Conservation (phyloP, 2,888 invertebrate genomes). For the Bibio marci region DNA sequence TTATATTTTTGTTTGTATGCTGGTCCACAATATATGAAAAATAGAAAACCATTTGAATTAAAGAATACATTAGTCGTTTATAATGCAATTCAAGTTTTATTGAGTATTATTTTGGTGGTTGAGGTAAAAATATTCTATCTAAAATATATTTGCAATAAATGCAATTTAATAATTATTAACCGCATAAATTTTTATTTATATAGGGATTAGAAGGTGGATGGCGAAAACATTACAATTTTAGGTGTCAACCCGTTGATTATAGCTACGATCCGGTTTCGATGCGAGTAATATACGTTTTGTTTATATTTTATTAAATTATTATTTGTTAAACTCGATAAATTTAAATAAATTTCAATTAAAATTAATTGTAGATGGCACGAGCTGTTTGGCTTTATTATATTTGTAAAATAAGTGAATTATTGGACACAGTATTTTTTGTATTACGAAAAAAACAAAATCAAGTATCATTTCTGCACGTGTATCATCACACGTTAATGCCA, state of each 20-base stretch:
- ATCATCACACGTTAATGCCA: constrained; percentile 64
- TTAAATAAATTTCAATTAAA: not conserved
- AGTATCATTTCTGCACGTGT: constrained; percentile 68
- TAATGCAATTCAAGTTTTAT: constrained; percentile 73
- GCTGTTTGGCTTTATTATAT: constrained; percentile 31
- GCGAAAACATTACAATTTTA: constrained; percentile 42
- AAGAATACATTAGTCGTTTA: constrained; percentile 65
- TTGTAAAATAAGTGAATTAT: constrained; percentile 26
- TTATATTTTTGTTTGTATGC: constrained; percentile 56
- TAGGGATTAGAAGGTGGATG: constrained; percentile 38
- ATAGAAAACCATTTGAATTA: constrained; percentile 68
- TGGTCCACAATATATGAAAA: constrained; percentile 78
- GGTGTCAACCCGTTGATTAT: constrained; percentile 57
- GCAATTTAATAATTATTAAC: not conserved
- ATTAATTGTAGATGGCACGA: constrained; percentile 23
- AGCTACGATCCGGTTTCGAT: constrained; percentile 40
- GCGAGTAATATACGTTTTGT: constrained; percentile 30
- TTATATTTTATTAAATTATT: not conserved
- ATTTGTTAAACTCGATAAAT: not conserved
- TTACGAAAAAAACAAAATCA: constrained; percentile 67
- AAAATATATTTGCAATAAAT: not conserved
- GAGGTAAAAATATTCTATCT: constrained; percentile 33
- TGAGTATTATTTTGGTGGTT: constrained; percentile 62
- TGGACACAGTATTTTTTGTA: constrained; percentile 56
- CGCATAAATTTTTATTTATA: constrained; percentile 5